These are phyloP conservation scores for Allolobophora icterica DNA, from an alignment of 2,888 invertebrate species.

Conservation along the genomic window DNA sequence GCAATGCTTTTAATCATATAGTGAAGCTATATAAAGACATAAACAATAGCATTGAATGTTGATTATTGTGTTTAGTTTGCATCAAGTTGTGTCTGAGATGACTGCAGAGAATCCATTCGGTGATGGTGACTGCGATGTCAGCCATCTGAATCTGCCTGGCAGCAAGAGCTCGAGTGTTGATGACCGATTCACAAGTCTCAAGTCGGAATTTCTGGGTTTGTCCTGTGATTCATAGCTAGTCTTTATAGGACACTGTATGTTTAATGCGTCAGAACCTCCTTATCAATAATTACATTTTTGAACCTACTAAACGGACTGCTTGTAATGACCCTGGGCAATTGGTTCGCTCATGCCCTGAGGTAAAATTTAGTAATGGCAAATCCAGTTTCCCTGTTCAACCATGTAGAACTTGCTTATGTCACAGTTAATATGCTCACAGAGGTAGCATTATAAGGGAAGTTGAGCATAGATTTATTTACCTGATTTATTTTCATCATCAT, in stretches of 20 bases:
- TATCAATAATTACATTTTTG: neutral
- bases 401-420: too few relatives aligned
- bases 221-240: neutral
- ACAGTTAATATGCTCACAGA: too few relatives aligned
- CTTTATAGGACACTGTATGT: neutral
- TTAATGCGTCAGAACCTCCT: neutral
- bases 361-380: neutral
- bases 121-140: neutral
- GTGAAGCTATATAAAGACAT: neutral
- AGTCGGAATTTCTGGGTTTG: neutral
- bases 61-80: neutral
- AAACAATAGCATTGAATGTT: neutral
- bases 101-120: neutral
- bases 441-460: too few relatives aligned
- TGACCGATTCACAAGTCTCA: neutral
- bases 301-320: neutral
- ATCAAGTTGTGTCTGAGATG: slow-evolving; percentile 3
- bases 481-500: too few relatives aligned
- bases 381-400: neutral
- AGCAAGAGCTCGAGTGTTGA: neutral
- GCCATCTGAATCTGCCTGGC: neutral
- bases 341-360: neutral
- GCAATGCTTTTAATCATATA: neutral
- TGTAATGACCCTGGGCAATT: neutral
- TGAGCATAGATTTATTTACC: too few relatives aligned